Conservation (phyloP, 2,888 invertebrate genomes). For the Carterocephalus palaemon region DNA sequence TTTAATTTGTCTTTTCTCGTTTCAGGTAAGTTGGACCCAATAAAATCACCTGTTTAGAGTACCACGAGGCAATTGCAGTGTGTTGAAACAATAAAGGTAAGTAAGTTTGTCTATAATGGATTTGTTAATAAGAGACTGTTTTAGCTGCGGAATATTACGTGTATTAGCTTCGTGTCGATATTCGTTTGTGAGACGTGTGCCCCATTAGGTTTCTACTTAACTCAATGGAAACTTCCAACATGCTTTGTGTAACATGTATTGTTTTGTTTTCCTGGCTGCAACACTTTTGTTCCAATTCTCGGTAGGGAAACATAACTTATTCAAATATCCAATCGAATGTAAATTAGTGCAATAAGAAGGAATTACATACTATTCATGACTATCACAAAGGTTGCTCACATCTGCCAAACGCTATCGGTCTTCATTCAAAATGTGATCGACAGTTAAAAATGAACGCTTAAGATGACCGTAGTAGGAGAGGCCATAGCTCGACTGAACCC, state of each 20-base stretch:
- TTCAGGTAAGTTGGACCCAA: conserved; percentile 65
- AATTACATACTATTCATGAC: no score
- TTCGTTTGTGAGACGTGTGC: background rate
- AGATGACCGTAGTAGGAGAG: conserved; percentile 7
- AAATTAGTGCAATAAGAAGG: no score
- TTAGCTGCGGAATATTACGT: no score
- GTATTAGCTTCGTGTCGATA: background rate
- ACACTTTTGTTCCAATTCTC: no score
- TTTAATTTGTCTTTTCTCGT: conserved; percentile 49
- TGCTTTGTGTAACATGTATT: conserved; percentile 3
- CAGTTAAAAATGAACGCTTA: conserved; percentile 12
- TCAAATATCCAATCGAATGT: no score
- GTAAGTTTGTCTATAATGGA: conserved; percentile 8
- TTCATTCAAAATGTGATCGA: no score
- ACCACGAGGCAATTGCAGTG: conserved; percentile 35
- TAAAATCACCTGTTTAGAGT: conserved; percentile 54
- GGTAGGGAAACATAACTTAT: no score
- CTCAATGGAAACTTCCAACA: background rate
- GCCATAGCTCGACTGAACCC: conserved; percentile 23
- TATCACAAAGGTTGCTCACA: no score
- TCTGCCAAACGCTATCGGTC: no score
- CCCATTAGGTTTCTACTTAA: background rate
- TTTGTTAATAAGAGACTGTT: no score
- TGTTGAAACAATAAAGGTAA: conserved; percentile 43
- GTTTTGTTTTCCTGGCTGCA: background rate